These are phyloP conservation scores for Epinephelus coioides DNA, from an alignment of 2,797 vertebrate species.

Conservation along the genomic window DNA sequence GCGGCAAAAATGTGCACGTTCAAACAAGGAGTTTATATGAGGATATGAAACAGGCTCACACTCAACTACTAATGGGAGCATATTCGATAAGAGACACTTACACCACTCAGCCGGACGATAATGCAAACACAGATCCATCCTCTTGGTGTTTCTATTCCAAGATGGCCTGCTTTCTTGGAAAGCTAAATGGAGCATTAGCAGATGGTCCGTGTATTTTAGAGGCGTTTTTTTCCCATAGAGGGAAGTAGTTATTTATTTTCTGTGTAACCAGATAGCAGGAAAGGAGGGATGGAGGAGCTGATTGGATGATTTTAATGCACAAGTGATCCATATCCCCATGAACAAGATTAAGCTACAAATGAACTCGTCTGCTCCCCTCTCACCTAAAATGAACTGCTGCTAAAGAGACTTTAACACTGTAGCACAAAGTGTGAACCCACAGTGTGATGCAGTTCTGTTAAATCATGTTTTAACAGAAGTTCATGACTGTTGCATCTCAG, in stretches of 20 bases:
- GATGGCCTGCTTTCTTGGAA: constrained; percentile 75
- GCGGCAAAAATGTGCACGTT: constrained; percentile 22
- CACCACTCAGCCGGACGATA: constrained; percentile 72
- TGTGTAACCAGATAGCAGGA: constrained; percentile 63
- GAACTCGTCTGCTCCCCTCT: constrained; percentile 32
- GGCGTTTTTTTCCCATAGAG: constrained; percentile 46
- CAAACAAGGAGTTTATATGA: constrained; percentile 24
- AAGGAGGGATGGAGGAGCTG: constrained; percentile 11
- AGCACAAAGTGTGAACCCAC: constrained; percentile 12
- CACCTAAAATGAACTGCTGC: constrained; percentile 40
- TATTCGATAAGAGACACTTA: constrained; percentile 82
- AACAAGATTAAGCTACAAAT: constrained; percentile 47
- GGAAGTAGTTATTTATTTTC: constrained; percentile 66
- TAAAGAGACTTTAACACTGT: constrained; percentile 10
- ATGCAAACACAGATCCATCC: constrained; percentile 74
- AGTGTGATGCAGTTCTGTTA: constrained; percentile 5
- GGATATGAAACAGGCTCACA: constrained; percentile 46
- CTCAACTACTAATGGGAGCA: constrained; percentile 76
- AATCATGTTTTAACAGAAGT: constrained; percentile 26
- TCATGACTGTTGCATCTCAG: constrained; percentile 37
- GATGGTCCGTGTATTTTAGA: constrained; percentile 66
- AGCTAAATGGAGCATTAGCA: constrained; percentile 80
- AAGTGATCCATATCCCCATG: constrained; percentile 43
- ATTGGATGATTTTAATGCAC: constrained; percentile 49
- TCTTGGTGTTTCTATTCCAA: constrained; percentile 75